Evolutionary conservation across 1,140 invertebrate species (phyloP), one percentile per base, ranked within the genome.

Genomic region (Bombus cullumanus): DNA sequence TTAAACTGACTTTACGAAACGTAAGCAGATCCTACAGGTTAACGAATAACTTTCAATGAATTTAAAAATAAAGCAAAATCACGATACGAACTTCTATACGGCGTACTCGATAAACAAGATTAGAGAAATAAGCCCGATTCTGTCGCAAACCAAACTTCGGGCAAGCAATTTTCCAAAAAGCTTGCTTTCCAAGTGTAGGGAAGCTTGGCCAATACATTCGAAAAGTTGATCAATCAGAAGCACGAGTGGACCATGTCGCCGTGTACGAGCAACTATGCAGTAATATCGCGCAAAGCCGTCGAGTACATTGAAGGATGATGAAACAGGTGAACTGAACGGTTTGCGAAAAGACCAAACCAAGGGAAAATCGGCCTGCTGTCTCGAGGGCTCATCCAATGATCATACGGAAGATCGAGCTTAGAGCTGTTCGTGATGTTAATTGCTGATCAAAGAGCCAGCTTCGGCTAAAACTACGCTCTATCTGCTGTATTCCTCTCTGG

Each of bases 371-470:
- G 53, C 78, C 41, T 22, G 41, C 41, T 68, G 53, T 85, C 83
- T 85, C 76, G 78, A 53, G 41, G 41, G 71, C 74, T 81, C 84
- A 68, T 85, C 59, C 78, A 68, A 75, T 85, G 71, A 88, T 84
- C 83, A 88, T 84, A 83, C 86, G 89, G 83, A 88, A 81, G 81
- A 82, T 87, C 80, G 62, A 83, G 75, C 79, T 87, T 71, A 68
- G 74, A 82, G 81, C 85, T 77, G 81, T 85, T 83, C 73, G 73
- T 83, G 88, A 87, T 88, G 91, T 92, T 93, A 92, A 92, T 92
- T 92, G 89, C 91, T 86, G 90, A 92, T 92, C 91, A 92, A 90
- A 92, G 91, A 89, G 77, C 86, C 71, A 72, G 77, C 88, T 83
- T 86, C 41, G 64, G 72, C 82, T 76, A 73, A 64, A 87, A 68